Conservation (phyloP, 2,888 invertebrate species). For the Ennomos quercinarius region DNA sequence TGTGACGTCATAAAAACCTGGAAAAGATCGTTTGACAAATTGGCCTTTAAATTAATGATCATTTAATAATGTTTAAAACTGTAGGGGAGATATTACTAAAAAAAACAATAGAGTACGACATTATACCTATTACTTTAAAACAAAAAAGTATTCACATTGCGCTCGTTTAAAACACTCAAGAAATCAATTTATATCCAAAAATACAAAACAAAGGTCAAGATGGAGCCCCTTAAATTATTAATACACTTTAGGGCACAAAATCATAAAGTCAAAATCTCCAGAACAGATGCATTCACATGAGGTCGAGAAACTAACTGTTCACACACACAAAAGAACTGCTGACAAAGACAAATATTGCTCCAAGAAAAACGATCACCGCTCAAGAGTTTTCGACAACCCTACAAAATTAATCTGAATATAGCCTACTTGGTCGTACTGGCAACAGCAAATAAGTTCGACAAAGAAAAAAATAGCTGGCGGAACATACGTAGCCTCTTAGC, state of each 20-base stretch:
- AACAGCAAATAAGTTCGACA: constrained; percentile 35
- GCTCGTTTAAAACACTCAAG: too few relatives aligned
- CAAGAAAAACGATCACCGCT: constrained; percentile 39
- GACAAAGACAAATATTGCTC: constrained; percentile 47
- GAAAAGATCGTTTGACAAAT: too few relatives aligned
- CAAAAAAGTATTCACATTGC: too few relatives aligned
- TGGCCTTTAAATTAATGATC: too few relatives aligned
- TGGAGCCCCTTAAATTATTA: too few relatives aligned
- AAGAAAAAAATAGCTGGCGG: background rate
- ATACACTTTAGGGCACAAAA: constrained; percentile 19
- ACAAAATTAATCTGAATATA: constrained; percentile 17
- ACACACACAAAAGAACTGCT: constrained; percentile 40
- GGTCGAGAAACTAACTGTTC: constrained; percentile 37
- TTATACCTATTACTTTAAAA: too few relatives aligned
- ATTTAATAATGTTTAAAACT: too few relatives aligned
- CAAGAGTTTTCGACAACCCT: constrained; percentile 42
- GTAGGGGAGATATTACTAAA: too few relatives aligned
- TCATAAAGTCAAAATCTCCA: constrained; percentile 26
- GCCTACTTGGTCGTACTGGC: constrained; percentile 30
- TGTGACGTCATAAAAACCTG: too few relatives aligned
- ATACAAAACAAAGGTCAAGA: too few relatives aligned
- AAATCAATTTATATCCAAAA: too few relatives aligned
- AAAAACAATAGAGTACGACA: too few relatives aligned
- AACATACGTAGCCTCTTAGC: constrained; percentile 4
- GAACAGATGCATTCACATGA: constrained; percentile 34